Percentiles rank a stretch among this genome's conserved stretches.
phyloP scores from a whole-genome alignment of 2,113 vertebrate genomes.

The Aplodontia rufa region DNA sequence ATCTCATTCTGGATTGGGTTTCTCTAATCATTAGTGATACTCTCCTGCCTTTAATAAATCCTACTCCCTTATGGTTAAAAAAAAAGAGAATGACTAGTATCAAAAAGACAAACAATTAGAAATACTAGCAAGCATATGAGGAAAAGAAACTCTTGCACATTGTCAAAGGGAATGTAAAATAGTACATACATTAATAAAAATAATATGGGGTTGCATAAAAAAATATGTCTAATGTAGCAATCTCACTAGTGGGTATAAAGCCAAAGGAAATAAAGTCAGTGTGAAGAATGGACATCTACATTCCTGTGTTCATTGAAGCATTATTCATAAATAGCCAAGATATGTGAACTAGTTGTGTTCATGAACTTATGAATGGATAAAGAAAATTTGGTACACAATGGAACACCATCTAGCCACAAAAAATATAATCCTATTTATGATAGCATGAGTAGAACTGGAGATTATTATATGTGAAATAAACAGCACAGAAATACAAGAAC shows the following conservation, averaged over 20 bases:
- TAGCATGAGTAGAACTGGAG: neutral
- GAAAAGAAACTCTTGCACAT: neutral
- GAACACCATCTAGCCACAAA: neutral
- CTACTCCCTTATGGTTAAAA: too few relatives aligned
- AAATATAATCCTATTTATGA: neutral
- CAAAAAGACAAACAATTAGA: neutral
- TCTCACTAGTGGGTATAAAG: neutral
- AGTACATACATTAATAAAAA: neutral
- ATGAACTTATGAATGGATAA: neutral
- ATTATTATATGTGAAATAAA: neutral
- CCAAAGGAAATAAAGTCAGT: neutral
- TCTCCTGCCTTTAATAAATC: too few relatives aligned
- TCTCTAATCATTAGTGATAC: too few relatives aligned
- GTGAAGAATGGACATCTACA: neutral
- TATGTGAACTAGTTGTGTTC: neutral
- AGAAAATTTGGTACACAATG: neutral
- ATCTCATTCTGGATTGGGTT: too few relatives aligned
- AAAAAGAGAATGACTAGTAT: neutral
- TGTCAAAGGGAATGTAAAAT: neutral
- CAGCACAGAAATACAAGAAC: neutral
- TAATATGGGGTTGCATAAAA: neutral
- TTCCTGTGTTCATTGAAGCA: neutral
- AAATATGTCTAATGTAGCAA: neutral
- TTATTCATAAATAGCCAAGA: neutral
- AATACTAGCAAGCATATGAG: neutral